phyloP scores from a whole-genome alignment of 92 coral and sea anemone species.

The Zoanthus sociatus region DNA sequence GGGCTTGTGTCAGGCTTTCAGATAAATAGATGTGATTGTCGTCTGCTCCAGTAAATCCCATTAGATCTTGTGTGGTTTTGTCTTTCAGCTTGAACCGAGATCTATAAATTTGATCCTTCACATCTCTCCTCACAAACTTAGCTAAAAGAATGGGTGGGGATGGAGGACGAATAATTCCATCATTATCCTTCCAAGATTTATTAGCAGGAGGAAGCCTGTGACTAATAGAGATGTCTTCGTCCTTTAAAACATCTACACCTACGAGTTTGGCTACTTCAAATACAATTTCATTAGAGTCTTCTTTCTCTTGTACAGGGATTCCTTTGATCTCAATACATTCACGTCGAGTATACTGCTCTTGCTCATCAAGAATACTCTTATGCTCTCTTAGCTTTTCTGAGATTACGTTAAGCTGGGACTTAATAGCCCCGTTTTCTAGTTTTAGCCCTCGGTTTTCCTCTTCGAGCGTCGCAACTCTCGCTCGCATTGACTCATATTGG shows the following conservation, averaged over 20 bases:
- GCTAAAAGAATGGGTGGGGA: conserved; percentile 36
- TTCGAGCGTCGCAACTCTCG: background rate
- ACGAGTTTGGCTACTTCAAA: conserved; percentile 31
- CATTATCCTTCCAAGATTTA: conserved; percentile 30
- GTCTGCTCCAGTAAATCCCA: conserved; percentile 11
- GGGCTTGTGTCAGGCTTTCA: conserved; percentile 47
- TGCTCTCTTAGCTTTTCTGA: conserved; percentile 19
- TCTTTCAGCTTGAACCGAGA: conserved; percentile 28
- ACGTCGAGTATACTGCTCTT: conserved; percentile 30
- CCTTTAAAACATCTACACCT: conserved; percentile 14
- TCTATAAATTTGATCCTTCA: conserved; percentile 41
- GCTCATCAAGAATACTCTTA: conserved; percentile 1
- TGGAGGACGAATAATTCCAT: conserved; percentile 9
- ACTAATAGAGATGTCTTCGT: conserved; percentile 53
- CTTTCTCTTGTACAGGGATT: conserved; percentile 18
- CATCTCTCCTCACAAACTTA: conserved; percentile 39
- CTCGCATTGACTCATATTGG: background rate
- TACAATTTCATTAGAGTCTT: conserved; percentile 33
- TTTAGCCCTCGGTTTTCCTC: conserved; percentile 1
- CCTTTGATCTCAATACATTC: conserved; percentile 47
- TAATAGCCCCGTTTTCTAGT: background rate
- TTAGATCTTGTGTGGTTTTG: conserved; percentile 39
- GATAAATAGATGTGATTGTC: conserved; percentile 45
- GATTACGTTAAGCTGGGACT: conserved; percentile 13
- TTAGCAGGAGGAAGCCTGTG: conserved; percentile 30